Conservation (phyloP, 2,888 invertebrate genomes). For the Eupithecia exiguata region DNA sequence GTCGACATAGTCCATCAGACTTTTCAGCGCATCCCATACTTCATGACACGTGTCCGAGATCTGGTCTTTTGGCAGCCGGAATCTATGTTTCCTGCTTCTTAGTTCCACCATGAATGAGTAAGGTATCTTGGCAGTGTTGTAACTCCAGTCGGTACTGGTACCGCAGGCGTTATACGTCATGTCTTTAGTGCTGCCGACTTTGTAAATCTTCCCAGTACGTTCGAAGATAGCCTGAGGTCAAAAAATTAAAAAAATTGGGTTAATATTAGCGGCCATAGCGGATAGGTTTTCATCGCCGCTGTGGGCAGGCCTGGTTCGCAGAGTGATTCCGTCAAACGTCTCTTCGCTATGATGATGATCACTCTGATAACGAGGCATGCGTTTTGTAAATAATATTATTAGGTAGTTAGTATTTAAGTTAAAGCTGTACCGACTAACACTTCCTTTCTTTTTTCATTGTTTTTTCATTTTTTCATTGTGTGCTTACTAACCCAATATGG, state of each 20-base stretch:
- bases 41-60: slow-evolving; percentile 70
- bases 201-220: slow-evolving; percentile 68
- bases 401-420: no score
- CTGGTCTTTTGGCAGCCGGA: slow-evolving; percentile 69
- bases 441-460: no score
- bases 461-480: no score
- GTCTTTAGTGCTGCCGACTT: slow-evolving; percentile 76
- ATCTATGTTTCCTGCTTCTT: slow-evolving; percentile 67
- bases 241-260: neutral
- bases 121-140: slow-evolving; percentile 73
- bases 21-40: slow-evolving; percentile 67
- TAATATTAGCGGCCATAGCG: no score
- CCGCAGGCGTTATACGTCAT: slow-evolving; percentile 76
- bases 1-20: slow-evolving; percentile 71
- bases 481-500: no score
- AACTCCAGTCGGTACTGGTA: slow-evolving; percentile 78
- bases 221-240: slow-evolving; percentile 71
- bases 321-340: no score
- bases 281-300: no score
- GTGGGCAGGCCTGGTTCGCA: no score
- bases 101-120: slow-evolving; percentile 77
- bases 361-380: no score
- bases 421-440: no score
- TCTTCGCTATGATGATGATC: no score
- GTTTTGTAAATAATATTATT: no score